A percentile compares a stretch with the other conserved stretches of the same genome.
Evolutionary conservation across 1,140 invertebrate species (phyloP).

Genomic region (Drosophila eugracilis): DNA sequence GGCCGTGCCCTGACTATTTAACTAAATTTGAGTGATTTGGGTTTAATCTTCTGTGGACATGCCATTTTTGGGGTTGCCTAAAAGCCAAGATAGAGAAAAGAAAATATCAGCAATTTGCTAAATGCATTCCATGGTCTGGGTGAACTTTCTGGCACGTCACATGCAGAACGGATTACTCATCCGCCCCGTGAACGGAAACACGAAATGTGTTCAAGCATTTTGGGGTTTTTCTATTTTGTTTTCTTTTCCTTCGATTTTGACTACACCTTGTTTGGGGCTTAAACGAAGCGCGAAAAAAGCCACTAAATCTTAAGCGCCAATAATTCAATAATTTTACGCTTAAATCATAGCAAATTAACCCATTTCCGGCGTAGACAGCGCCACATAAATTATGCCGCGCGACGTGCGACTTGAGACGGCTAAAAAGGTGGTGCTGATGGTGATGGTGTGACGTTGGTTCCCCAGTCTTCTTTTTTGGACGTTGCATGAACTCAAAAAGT

Average conservation of each 20-base stretch:
- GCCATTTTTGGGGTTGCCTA: constrained; percentile 48
- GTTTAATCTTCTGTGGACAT: constrained; percentile 46
- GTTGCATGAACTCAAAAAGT: neutral
- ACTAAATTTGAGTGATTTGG: constrained; percentile 24
- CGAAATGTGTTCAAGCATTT: constrained; percentile 10
- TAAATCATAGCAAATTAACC: constrained; percentile 84
- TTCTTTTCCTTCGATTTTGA: neutral
- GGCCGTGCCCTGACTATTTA: constrained; percentile 20
- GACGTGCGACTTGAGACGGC: constrained; percentile 42
- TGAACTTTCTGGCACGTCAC: constrained; percentile 18
- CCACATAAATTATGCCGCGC: constrained; percentile 76
- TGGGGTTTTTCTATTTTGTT: constrained; percentile 1
- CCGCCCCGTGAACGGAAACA: constrained; percentile 14
- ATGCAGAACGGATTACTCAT: constrained; percentile 50
- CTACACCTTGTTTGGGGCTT: constrained; percentile 48
- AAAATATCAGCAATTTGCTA: constrained; percentile 54
- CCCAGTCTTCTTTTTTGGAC: constrained; percentile 4
- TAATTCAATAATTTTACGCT: constrained; percentile 84
- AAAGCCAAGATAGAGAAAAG: constrained; percentile 1
- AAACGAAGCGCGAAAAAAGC: constrained; percentile 59
- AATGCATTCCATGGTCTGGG: constrained; percentile 43
- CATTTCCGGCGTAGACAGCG: constrained; percentile 81
- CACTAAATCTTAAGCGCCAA: constrained; percentile 71
- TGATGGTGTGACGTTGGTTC: constrained; percentile 5
- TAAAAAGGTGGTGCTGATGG: constrained; percentile 16